Evolutionary conservation across 1,140 invertebrate species (phyloP).

Genomic region (Apis mellifera): Amel_HAv3.1 CM009931.2:21428501-21429000

Average conservation of each 20-base stretch:
- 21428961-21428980: too few relatives aligned
- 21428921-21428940: too few relatives aligned
- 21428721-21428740: background rate
- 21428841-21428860: background rate
- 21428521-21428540: conserved; percentile 28
- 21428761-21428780: too few relatives aligned
- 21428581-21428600: conserved; percentile 61
- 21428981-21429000: too few relatives aligned
- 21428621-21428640: background rate
- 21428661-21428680: background rate
- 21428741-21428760: too few relatives aligned
- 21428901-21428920: too few relatives aligned
- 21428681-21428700: too few relatives aligned
- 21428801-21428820: background rate
- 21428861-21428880: too few relatives aligned
- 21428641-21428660: background rate
- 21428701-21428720: background rate
- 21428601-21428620: conserved; percentile 61
- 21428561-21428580: conserved; percentile 54
- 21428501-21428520: background rate
- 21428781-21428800: background rate
- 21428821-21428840: background rate
- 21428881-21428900: too few relatives aligned
- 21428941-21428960: too few relatives aligned
- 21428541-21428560: conserved; percentile 52